Evolutionary conservation across 2,888 invertebrate genomes (phyloP), one percentile per base, ranked within the genome.

Genomic region (Nemotelus pantherinus): DNA sequence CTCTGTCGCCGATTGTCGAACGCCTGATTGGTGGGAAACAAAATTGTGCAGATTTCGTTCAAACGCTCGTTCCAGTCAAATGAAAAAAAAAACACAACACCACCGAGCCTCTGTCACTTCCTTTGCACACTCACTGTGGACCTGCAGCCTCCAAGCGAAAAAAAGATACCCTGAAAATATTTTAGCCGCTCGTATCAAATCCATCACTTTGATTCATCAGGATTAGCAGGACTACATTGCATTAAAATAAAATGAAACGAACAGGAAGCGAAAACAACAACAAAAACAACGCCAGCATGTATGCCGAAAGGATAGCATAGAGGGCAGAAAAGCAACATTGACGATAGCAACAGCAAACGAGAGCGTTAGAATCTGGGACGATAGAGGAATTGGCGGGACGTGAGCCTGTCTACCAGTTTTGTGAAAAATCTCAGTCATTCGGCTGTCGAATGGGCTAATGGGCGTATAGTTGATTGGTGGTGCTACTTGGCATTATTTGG

Each of bases 151-250:
- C 1, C 7, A 39, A 68, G 53, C 53, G 6, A 3, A 50, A 50
- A 68, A 71, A 71, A 71, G 6, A 57, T 55, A 53, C 68, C 55
- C 44, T 55, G 71, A 71, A 71, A 71, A 71, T 71, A 71, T 71
- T 71, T 71, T 55, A 71, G 55, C 71, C 55, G 41, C 43, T 71
- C 71, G 43, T 43, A 71, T 71, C 71, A 71, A 71, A 71, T 71
- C 71, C 71, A 71, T 71, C 71, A 71, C 71, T 71, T 71, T 55
- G 71, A 71, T 55, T 71, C 71, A 71, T 71, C 71, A 71, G 71
- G 55, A 71, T 53, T 71, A 71, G 53, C 65, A 45, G 47, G 65
- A 65, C 45, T 65, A 65, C 71, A 71, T 71, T 71, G 55, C 43
- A 71, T 71, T 48, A 71, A 71, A 71, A 71, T 71, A 55, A 43